Conservation (phyloP, 2,888 invertebrate species). For the Gymnoscelis rufifasciata region DNA sequence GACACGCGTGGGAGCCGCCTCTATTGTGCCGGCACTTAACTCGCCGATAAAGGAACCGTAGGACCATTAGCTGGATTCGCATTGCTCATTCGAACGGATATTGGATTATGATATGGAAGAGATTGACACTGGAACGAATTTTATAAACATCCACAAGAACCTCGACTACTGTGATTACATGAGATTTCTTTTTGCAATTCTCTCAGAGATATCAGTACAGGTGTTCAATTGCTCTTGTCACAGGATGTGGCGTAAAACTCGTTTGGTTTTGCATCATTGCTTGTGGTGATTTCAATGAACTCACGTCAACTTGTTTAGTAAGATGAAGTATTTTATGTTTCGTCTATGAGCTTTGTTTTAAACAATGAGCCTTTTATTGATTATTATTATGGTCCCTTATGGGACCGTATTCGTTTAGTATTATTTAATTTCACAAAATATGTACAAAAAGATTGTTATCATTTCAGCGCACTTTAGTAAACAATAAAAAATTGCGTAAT, state of each 20-base stretch:
- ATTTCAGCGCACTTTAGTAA: slow-evolving; percentile 33
- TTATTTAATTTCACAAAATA: slow-evolving; percentile 2
- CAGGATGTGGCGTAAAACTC: slow-evolving; percentile 17
- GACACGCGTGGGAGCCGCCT: slow-evolving; percentile 74
- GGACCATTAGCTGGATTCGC: slow-evolving; percentile 74
- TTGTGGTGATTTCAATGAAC: slow-evolving; percentile 14
- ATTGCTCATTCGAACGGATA: slow-evolving; percentile 75
- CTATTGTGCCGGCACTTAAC: slow-evolving; percentile 75
- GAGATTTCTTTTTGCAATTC: slow-evolving; percentile 1
- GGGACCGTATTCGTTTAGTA: too few relatives aligned
- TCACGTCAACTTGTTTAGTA: slow-evolving; percentile 6
- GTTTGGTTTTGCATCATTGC: slow-evolving; percentile 16
- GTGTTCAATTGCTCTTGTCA: slow-evolving; percentile 8
- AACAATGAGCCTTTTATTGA: too few relatives aligned
- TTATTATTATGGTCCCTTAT: too few relatives aligned
- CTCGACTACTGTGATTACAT: background rate
- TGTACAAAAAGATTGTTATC: slow-evolving; percentile 37
- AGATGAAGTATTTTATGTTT: background rate
- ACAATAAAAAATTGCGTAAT: slow-evolving; percentile 47
- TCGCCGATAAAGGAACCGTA: slow-evolving; percentile 73
- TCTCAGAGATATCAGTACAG: slow-evolving; percentile 11
- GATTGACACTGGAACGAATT: slow-evolving; percentile 50
- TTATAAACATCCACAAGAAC: background rate
- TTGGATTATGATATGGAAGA: slow-evolving; percentile 71
- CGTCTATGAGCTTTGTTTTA: too few relatives aligned